These are phyloP conservation scores for Anseranas semipalmata DNA, from an alignment of 2,113 vertebrate genomes.

Conservation along the genomic window DNA sequence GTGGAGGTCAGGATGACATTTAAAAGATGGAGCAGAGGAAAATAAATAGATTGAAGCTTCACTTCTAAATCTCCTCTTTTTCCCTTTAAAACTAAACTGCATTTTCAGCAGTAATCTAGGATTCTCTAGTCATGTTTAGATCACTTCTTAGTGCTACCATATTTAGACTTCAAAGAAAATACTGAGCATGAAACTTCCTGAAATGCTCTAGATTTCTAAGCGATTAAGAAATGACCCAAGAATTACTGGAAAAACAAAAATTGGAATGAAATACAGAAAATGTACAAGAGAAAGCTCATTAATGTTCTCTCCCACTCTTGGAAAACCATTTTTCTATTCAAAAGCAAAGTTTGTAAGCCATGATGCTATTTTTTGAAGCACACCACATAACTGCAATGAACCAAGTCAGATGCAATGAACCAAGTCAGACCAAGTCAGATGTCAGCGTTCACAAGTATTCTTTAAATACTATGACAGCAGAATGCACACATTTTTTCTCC, in stretches of 20 bases:
- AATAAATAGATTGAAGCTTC: neutral
- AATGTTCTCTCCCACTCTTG: neutral
- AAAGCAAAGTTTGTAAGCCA: neutral
- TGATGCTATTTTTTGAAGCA: neutral
- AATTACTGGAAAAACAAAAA: neutral
- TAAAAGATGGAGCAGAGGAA: neutral
- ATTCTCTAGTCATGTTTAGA: neutral
- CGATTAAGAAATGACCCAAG: neutral
- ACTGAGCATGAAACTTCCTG: neutral
- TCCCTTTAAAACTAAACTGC: neutral
- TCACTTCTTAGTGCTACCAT: neutral
- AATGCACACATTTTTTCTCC: neutral
- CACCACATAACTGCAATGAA: neutral
- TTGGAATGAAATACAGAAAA: neutral
- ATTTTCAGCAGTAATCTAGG: neutral
- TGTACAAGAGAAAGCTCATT: neutral
- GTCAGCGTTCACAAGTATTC: neutral
- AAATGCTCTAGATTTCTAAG: neutral
- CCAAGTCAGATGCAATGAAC: neutral
- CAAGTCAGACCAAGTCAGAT: too few relatives aligned
- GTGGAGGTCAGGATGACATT: neutral
- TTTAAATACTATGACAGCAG: neutral
- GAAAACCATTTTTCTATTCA: neutral
- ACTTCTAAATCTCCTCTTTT: neutral
- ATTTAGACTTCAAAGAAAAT: neutral